Base-by-base conservation (phyloP, 53 echinoderm and acorn worm species). In the Hippasteria phrygiana region DNA sequence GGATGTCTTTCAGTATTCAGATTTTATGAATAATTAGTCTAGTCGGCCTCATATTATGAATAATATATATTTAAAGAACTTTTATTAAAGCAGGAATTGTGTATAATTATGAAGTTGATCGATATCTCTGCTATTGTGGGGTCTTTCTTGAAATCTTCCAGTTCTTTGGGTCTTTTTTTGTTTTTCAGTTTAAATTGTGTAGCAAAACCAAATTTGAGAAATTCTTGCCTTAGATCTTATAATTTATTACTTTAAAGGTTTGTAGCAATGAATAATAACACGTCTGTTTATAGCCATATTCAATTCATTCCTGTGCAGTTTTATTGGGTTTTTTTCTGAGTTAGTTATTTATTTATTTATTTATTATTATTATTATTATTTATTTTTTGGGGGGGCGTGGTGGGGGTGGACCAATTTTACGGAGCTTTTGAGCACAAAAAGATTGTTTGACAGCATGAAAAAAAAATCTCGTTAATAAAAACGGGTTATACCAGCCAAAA, bases 1-100 rank as follows among this genome's bases (percentile, higher is more conserved):
- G 35, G 26, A 82, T 71, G 85, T 85, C 85, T 85, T 85, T 85
- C 85, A 85, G 47, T 71, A 50, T 70, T 69, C 26, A 47, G 50
- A 69, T 53, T 14, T 70, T 26, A 48, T 64, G 32, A 70, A 35
- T 22, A 71, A 85, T 40, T 85, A 85, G 85, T 50, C 69, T 85
- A 69, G 85, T 70, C 18, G 40, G 64, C 71, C 71, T 71, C 64
- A 51, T 71, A 47, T 80, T 51, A 35, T 85, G 38, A 65, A 64
- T 62, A 67, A 27, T 32, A 84, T 69, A 85, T 32, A 66, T 85
- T 73, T 73, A 8, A 75, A 75, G 43, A 67, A 28, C 34, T 75
- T 75, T 75, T 45, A 75, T 75, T 43, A 75, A 67, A 35, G 26
- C 8, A 67, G 46, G 47, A 38, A 59, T 36, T 59, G 33, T 3